phyloP scores from a whole-genome alignment of 1,140 invertebrate genomes.

The Eumeta japonica region DNA sequence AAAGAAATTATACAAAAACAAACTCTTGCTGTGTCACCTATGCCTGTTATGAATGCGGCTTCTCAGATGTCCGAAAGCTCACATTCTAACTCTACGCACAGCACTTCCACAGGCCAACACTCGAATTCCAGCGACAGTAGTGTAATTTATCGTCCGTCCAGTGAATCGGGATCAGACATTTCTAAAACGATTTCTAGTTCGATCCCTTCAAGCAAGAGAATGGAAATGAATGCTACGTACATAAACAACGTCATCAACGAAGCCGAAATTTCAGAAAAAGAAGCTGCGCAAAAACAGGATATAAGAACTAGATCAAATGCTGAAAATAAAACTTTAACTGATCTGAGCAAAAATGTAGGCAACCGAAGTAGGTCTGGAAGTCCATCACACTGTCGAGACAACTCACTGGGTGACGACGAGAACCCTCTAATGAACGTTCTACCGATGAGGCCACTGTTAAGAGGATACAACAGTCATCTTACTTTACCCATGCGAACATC shows the following conservation, averaged over 20 bases:
- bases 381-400: conserved; percentile 51
- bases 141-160: conserved; percentile 68
- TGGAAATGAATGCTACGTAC: conserved; percentile 53
- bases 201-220: conserved; percentile 58
- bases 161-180: conserved; percentile 65
- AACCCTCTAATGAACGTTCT: conserved; percentile 81
- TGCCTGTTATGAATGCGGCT: conserved; percentile 57
- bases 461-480: conserved; percentile 76
- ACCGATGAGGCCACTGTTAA: conserved; percentile 86
- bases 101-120: conserved; percentile 61
- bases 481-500: conserved; percentile 66
- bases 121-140: conserved; percentile 68
- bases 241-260: conserved; percentile 53
- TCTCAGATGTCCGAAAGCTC: conserved; percentile 60
- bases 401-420: conserved; percentile 69
- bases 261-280: conserved; percentile 48
- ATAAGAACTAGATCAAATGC: conserved; percentile 26
- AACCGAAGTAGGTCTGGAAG: conserved; percentile 43
- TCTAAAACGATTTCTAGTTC: conserved; percentile 45
- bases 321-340: conserved; percentile 33
- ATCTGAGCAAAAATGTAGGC: conserved; percentile 32
- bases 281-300: conserved; percentile 38
- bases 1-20: conserved; percentile 57
- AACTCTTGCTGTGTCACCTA: conserved; percentile 74
- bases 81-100: conserved; percentile 61